phyloP scores from a whole-genome alignment of 2,797 vertebrate genomes.

The Tragelaphus oryx region DNA sequence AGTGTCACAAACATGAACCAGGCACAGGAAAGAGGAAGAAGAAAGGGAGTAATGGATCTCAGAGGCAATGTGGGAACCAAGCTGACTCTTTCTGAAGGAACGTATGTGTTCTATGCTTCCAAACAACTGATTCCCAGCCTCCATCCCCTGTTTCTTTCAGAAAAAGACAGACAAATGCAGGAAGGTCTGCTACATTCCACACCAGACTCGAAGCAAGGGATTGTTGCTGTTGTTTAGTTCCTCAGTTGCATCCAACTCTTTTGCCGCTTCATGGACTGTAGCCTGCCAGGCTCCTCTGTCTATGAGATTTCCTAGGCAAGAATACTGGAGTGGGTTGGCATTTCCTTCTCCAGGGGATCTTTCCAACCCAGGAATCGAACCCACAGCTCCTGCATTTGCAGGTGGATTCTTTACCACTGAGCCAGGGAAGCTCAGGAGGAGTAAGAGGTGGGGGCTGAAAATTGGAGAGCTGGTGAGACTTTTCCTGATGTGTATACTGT shows the following conservation, averaged over 20 bases:
- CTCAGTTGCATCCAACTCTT: neutral
- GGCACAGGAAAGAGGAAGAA: neutral
- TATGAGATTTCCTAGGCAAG: neutral
- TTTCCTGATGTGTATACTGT: neutral
- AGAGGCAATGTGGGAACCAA: neutral
- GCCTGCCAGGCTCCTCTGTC: neutral
- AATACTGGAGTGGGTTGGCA: neutral
- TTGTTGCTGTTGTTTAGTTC: neutral
- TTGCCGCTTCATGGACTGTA: neutral
- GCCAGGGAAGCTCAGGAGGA: neutral
- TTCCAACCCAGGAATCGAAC: neutral
- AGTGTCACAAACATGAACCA: neutral
- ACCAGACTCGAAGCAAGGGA: neutral
- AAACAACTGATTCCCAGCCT: neutral
- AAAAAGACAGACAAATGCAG: neutral
- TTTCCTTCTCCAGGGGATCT: neutral
- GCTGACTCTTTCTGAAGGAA: neutral
- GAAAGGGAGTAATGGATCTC: neutral
- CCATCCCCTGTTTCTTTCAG: neutral
- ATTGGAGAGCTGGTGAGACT: neutral
- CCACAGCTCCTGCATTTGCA: neutral
- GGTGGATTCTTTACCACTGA: neutral
- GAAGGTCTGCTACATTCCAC: neutral
- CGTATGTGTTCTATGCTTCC: neutral
- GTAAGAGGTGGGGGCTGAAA: neutral